phyloP scores from a whole-genome alignment of 1,140 invertebrate genomes.

The Melanaphis sacchari region DNA sequence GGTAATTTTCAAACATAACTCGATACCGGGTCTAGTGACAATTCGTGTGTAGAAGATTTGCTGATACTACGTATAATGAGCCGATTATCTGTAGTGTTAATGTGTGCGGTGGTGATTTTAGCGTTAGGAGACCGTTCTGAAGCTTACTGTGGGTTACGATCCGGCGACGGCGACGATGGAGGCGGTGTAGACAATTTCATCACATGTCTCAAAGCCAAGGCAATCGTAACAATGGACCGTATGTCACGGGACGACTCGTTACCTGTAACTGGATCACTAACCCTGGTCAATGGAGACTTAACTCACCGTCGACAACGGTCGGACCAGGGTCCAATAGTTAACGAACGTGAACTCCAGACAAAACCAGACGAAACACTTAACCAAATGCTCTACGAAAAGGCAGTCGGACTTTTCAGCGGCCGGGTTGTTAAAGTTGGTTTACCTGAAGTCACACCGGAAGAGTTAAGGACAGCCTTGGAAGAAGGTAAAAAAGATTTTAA shows the following conservation, averaged over 20 bases:
- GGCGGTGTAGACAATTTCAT: slow-evolving; percentile 69
- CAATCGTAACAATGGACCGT: slow-evolving; percentile 75
- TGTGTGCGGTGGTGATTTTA: not conserved
- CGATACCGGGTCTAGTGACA: not conserved
- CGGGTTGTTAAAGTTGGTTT: slow-evolving; percentile 78
- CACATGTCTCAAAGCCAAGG: slow-evolving; percentile 76
- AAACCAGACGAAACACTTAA: slow-evolving; percentile 72
- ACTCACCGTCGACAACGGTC: slow-evolving; percentile 54
- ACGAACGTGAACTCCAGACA: slow-evolving; percentile 64
- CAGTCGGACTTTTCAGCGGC: slow-evolving; percentile 75
- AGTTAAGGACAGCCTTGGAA: slow-evolving; percentile 74
- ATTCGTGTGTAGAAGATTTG: not conserved
- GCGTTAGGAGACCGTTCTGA: slow-evolving; percentile 64
- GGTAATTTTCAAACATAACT: not conserved
- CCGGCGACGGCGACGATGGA: slow-evolving; percentile 68
- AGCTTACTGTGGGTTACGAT: slow-evolving; percentile 74
- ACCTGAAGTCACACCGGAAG: slow-evolving; percentile 74
- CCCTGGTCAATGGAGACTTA: slow-evolving; percentile 64
- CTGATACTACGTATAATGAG: not conserved
- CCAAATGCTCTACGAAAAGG: slow-evolving; percentile 73
- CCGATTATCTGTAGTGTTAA: not conserved
- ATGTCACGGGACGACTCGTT: slow-evolving; percentile 59
- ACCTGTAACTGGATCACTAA: slow-evolving; percentile 65
- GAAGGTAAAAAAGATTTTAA: slow-evolving; percentile 71
- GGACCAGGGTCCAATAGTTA: slow-evolving; percentile 70